Conservation (phyloP, 2,113 vertebrate genomes). For the Indri indri region DNA sequence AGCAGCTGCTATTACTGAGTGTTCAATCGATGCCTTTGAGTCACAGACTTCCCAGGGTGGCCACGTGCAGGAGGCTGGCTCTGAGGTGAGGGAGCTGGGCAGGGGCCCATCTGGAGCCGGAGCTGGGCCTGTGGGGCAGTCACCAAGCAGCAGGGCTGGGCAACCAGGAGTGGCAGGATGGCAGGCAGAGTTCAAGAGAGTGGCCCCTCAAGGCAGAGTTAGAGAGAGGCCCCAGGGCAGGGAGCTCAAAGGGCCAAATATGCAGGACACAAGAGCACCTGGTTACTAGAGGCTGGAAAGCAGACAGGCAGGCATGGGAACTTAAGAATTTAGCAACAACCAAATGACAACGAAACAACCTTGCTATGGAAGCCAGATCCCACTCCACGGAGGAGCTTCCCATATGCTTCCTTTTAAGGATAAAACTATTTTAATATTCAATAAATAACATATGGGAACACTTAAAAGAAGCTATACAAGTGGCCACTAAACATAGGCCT, state of each 20-base stretch:
- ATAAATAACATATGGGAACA: background rate
- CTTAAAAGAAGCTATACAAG: background rate
- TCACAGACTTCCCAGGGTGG: background rate
- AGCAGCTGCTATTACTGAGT: background rate
- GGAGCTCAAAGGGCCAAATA: background rate
- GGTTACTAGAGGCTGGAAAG: no score
- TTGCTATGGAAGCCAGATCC: background rate
- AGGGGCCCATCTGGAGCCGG: background rate
- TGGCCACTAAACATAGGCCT: background rate
- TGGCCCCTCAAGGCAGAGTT: background rate
- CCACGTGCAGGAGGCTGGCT: background rate
- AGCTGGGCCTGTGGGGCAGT: background rate
- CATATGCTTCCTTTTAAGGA: background rate
- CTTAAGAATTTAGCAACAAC: background rate
- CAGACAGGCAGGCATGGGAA: background rate
- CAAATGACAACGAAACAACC: background rate
- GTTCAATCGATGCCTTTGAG: background rate
- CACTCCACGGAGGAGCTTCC: background rate
- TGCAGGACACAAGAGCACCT: background rate
- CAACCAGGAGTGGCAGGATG: background rate
- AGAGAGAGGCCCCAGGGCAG: background rate
- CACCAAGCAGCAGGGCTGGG: conserved; percentile 1
- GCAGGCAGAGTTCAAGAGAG: background rate
- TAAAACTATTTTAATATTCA: background rate
- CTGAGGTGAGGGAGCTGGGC: background rate